These are phyloP conservation scores for Automeris io DNA, from an alignment of 2,888 invertebrate genomes.

Conservation along the genomic window DNA sequence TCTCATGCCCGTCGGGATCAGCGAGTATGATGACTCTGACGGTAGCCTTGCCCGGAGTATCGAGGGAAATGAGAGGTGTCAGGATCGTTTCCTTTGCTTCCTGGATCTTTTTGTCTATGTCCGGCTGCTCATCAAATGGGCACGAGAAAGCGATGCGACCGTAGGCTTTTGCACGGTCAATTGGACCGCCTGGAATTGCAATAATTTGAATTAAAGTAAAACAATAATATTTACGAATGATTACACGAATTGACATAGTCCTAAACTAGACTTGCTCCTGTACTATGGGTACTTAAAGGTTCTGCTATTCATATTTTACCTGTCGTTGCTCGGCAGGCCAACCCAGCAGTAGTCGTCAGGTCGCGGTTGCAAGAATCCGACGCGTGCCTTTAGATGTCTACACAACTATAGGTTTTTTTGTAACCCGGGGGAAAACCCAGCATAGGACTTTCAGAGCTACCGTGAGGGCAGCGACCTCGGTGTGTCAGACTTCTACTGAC, in stretches of 20 bases:
- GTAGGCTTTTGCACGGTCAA: constrained; percentile 93
- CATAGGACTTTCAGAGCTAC: too few relatives aligned
- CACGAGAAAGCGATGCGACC: constrained; percentile 97
- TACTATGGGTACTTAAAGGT: too few relatives aligned
- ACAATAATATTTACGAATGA: background rate
- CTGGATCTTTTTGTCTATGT: constrained; percentile 84
- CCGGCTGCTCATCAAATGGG: constrained; percentile 85
- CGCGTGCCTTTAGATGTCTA: too few relatives aligned
- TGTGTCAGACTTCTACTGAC: too few relatives aligned
- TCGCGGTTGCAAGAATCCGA: too few relatives aligned
- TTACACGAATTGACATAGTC: background rate
- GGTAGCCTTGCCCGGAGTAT: constrained; percentile 98
- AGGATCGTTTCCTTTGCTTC: constrained; percentile 85
- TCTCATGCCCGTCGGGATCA: constrained; percentile 98
- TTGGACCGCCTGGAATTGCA: constrained; percentile 68
- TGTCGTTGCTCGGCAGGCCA: too few relatives aligned
- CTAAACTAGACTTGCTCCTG: background rate
- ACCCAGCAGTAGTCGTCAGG: too few relatives aligned
- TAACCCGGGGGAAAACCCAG: too few relatives aligned
- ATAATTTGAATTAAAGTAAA: background rate
- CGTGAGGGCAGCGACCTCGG: too few relatives aligned
- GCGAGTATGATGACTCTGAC: constrained; percentile 97
- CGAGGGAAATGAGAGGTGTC: constrained; percentile 93
- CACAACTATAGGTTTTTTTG: too few relatives aligned
- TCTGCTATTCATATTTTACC: too few relatives aligned